Percentiles rank a stretch among this genome's conserved stretches.
Evolutionary conservation across 2,888 invertebrate genomes (phyloP).

Genomic region (Zootermopsis nevadensis): DNA sequence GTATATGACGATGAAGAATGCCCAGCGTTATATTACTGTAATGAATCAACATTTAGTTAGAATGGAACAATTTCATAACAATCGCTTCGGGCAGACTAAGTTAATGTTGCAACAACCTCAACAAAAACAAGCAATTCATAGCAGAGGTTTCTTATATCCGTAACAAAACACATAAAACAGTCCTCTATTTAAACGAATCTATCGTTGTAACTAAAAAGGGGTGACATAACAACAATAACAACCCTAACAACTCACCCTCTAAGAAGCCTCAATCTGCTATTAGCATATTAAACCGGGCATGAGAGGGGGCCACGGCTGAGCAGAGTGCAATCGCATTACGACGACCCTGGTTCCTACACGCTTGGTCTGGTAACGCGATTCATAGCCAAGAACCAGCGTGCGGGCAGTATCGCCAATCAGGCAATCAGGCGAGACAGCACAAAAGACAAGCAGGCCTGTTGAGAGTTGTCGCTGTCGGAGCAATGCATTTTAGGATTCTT

Average conservation of each 20-base stretch:
- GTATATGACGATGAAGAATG: too few species aligned
- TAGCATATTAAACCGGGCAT: conserved; percentile 49
- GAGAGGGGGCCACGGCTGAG: conserved; percentile 23
- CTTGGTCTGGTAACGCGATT: too few species aligned
- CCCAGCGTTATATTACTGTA: too few species aligned
- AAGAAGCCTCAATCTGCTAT: conserved; percentile 43
- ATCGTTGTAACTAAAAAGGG: not conserved
- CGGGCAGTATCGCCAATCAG: too few species aligned
- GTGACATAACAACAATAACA: conserved; percentile 34
- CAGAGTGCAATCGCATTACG: conserved; percentile 30
- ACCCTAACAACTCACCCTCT: conserved; percentile 25
- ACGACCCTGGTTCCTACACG: too few species aligned
- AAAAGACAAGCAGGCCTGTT: too few species aligned
- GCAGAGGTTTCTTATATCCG: not conserved
- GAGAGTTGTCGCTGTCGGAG: too few species aligned
- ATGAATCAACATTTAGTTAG: not conserved
- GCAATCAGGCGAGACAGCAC: too few species aligned
- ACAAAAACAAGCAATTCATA: not conserved
- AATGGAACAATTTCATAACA: not conserved
- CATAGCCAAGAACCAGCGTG: too few species aligned
- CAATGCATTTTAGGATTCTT: too few species aligned
- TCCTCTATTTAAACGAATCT: not conserved
- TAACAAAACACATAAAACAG: not conserved
- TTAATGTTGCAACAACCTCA: not conserved
- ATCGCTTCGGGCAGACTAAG: not conserved